Conservation (phyloP, 2,113 vertebrate genomes). For the Phodopus roborovskii region DNA sequence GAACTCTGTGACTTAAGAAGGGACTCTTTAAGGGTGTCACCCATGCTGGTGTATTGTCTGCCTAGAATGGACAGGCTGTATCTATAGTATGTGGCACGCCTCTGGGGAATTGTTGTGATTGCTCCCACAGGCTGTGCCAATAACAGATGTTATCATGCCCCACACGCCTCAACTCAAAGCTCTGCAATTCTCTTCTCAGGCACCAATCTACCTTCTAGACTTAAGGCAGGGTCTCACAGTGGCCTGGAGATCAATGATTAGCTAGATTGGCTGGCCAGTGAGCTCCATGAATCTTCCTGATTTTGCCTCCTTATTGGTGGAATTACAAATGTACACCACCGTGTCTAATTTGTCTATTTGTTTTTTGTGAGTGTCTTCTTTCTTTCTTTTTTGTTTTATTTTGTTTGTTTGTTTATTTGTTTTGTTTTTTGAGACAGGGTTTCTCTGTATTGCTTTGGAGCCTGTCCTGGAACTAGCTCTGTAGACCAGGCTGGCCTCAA, state of each 20-base stretch:
- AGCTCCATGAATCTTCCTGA: not conserved
- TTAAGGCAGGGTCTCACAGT: not conserved
- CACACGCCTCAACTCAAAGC: not conserved
- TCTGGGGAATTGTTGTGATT: not conserved
- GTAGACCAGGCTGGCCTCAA: no score
- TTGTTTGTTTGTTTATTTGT: no score
- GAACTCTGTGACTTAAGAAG: not conserved
- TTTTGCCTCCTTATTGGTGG: not conserved
- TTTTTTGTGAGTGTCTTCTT: no score
- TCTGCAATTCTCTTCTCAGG: not conserved
- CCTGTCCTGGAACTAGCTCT: no score
- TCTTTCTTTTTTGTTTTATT: no score
- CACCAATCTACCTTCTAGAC: not conserved
- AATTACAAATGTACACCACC: not conserved
- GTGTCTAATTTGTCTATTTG: no score
- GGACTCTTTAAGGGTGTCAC: not conserved
- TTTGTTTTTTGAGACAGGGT: no score
- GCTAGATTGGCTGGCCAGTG: no score
- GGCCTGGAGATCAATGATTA: not conserved
- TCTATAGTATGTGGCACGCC: no score
- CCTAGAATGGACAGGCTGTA: not conserved
- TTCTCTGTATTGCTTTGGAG: no score
- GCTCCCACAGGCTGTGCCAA: no score
- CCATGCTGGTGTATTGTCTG: rapidly evolving
- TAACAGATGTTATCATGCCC: rapidly evolving